Conservation (phyloP, 2,797 vertebrate species). For the Pagetopsis macropterus region DNA sequence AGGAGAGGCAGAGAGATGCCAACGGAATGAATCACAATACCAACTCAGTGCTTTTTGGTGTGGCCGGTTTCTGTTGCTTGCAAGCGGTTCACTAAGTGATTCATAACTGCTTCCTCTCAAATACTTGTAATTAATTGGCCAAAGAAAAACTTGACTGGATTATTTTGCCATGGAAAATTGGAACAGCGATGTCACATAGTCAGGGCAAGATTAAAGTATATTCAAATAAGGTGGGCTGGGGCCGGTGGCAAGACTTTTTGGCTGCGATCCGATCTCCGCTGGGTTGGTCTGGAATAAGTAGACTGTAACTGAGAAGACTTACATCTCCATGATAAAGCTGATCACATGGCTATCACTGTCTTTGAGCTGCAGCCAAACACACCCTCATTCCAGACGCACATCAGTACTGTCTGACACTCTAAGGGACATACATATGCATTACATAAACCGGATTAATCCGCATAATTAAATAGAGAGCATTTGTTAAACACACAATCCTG, state of each 20-base stretch:
- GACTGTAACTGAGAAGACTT: slow-evolving; percentile 67
- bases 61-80: slow-evolving; percentile 16
- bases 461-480: slow-evolving; percentile 21
- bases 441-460: slow-evolving; percentile 39
- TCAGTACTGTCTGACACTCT: slow-evolving; percentile 47
- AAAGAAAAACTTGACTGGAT: slow-evolving; percentile 24
- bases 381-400: slow-evolving; percentile 61
- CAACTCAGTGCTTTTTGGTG: slow-evolving; percentile 56
- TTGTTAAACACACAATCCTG: slow-evolving; percentile 1
- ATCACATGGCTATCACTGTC: slow-evolving; percentile 57
- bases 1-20: slow-evolving; percentile 64
- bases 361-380: slow-evolving; percentile 69
- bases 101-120: slow-evolving; percentile 8
- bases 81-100: slow-evolving; percentile 14
- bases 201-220: slow-evolving; percentile 21
- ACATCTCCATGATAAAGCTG: slow-evolving; percentile 58
- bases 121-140: background rate
- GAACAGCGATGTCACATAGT: slow-evolving; percentile 30
- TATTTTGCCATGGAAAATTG: slow-evolving; percentile 22
- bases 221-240: slow-evolving; percentile 32
- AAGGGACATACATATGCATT: slow-evolving; percentile 35
- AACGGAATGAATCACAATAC: slow-evolving; percentile 73
- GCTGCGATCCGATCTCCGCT: slow-evolving; percentile 39
- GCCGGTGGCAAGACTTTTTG: slow-evolving; percentile 21
- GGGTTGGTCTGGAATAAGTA: slow-evolving; percentile 40